Base-by-base conservation (phyloP, 1,140 invertebrate species). In the Chironomus striatipennis region DNA sequence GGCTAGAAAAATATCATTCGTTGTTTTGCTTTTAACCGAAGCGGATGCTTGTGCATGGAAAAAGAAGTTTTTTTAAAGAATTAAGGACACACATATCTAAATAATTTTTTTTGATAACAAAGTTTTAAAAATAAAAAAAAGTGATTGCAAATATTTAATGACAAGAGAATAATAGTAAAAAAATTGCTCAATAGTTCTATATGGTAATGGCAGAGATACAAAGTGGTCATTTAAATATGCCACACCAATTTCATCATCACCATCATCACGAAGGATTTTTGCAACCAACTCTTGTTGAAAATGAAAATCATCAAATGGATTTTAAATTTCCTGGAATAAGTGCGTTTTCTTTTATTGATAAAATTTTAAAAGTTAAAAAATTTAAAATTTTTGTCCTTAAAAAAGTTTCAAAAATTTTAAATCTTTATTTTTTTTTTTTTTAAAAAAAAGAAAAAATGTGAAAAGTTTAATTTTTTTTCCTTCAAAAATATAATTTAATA, bases 121-220 rank as follows among this genome's bases (percentile, higher is more conserved):
- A 12, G 9, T 57, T 10, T 57, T 10, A 10, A 57, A n/a, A 2
- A 12, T 57, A 57, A 57, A 4, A 57, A 57, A 57, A 57, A 57
- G 47, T 57, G n/a, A 12, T 57, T 57, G 47, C n/a, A 34, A 34
- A 34, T 34, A 34, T 34, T 34, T 34, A 12, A n/a, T 57, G 7
- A 57, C 1, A 57, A 57, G 7, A 57, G 7, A 57, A 57, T 12
- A 57, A n/a, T 2, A 57, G 2, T 5, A 12, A 12, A 12, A 12
- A 57, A 47, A 57, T 57, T 5, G 47, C 12, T n/a, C 12, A 47
- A 47, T 47, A 47, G n/a, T 57, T 75, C 72, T 73, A 81, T 83
- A 86, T 86, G 85, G 85, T 85, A 84, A 86, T 86, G 85, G 85
- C 85, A 84, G 85, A 86, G 85, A 82, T 82, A 79, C 80, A 81